Base-by-base conservation (phyloP, 2,113 vertebrate genomes). In the Equus quagga region DNA sequence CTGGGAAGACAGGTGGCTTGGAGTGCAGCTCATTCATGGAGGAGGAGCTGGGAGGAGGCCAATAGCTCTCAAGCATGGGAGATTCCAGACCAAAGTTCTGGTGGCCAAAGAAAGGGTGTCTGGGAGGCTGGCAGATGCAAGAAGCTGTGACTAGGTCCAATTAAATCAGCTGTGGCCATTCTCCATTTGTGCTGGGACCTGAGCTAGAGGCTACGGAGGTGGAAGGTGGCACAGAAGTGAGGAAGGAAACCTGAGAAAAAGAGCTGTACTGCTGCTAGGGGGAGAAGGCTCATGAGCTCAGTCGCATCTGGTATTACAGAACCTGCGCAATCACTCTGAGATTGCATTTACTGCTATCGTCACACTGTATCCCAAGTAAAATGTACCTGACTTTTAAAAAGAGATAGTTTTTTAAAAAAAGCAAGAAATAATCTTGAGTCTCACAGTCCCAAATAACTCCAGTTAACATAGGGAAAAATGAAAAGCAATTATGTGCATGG, bases 221-320 rank as follows among this genome's bases (percentile, higher is more conserved):
- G 36, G 13, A 58, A n/a, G 1, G 7, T 28, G 17, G 82, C 14
- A 4, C 41, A 41, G 69, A 78, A 65, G 33, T 33, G 54, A 33
- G 19, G 33, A 64, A 81, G 8, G 31, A 70, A 86, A 18, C 5
- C 44, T 46, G 21, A 60, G 54, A 51, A 15, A 24, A 21, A 67
- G 62, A 75, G 12, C n/a, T 64, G 28, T 33, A 1, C 18, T 4
- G 0, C 17, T 17, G 0, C 15, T n/a, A 54, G 1, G 3, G 0
- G 4, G 21, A 82, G 49, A 73, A 54, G 46, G 28, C 10, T 9
- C 2, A 2, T 0, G 7, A 79, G 33, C 28, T 62, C 8, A 1
- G 33, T 5, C 33, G 8, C 69, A 3, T 5, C 12, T 0, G 28
- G 10, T 62, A 0, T 69, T 65, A 49, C 80, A 36, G 58, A 46